A percentile compares a stretch with the other conserved stretches of the same genome.
Conservation (phyloP, 2,113 vertebrate species). For the Pampusana beccarii region DNA sequence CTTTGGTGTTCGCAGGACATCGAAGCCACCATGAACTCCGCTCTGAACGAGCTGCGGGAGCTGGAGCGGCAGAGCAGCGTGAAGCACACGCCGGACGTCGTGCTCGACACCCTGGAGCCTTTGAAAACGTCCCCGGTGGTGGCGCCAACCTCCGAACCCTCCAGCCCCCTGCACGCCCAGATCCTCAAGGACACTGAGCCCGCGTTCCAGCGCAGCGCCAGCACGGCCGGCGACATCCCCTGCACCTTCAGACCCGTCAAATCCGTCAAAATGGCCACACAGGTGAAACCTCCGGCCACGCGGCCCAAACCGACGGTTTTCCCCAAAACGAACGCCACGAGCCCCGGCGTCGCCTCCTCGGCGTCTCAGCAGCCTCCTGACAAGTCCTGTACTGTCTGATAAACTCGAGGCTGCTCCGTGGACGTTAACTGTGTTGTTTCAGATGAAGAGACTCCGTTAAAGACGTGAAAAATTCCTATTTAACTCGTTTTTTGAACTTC, state of each 20-base stretch:
- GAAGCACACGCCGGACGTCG: constrained; percentile 93
- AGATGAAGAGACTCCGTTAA: background rate
- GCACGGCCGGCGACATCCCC: constrained; percentile 91
- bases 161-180: constrained; percentile 94
- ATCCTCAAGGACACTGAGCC: constrained; percentile 85
- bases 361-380: constrained; percentile 87
- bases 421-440: constrained; percentile 28
- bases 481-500: constrained; percentile 47
- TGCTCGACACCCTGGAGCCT: constrained; percentile 97
- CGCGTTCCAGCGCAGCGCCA: constrained; percentile 93
- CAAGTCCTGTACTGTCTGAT: constrained; percentile 94
- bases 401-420: background rate
- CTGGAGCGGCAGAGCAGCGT: constrained; percentile 90
- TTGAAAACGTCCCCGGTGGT: constrained; percentile 83
- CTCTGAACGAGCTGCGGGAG: constrained; percentile 91
- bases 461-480: constrained; percentile 43
- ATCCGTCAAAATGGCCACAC: constrained; percentile 76
- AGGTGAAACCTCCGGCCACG: constrained; percentile 89
- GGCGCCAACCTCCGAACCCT: constrained; percentile 90
- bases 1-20: constrained; percentile 82
- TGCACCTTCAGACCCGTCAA: constrained; percentile 91
- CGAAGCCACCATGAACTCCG: constrained; percentile 89
- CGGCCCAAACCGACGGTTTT: constrained; percentile 92
- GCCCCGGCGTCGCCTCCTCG: constrained; percentile 84
- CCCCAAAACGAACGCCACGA: constrained; percentile 83